phyloP scores from a whole-genome alignment of 2,797 vertebrate genomes.

The Thalassophryne amazonica region DNA sequence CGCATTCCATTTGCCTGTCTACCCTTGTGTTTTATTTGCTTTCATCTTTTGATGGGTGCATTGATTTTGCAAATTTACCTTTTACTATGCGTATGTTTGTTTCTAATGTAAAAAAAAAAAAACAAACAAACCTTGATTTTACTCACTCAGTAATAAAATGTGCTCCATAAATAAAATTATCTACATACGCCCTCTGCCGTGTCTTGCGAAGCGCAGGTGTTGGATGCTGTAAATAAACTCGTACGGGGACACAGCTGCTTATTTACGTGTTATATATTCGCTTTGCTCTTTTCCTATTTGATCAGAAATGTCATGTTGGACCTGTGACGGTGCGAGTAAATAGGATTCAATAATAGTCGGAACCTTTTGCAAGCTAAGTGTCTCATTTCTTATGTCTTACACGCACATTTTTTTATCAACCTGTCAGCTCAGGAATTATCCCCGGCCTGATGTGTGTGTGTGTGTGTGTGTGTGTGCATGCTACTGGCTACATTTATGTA shows the following conservation, averaged over 20 bases:
- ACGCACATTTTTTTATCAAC: slow-evolving; percentile 29
- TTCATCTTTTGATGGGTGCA: too few relatives aligned
- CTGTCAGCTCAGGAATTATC: slow-evolving; percentile 29
- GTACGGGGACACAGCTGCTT: slow-evolving; percentile 16
- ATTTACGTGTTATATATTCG: slow-evolving; percentile 47
- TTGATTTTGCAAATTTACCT: too few relatives aligned
- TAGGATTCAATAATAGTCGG: slow-evolving; percentile 41
- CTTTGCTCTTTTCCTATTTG: slow-evolving; percentile 53
- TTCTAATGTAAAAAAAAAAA: too few relatives aligned
- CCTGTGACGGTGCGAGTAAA: slow-evolving; percentile 26
- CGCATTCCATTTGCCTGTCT: too few relatives aligned
- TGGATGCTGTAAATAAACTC: slow-evolving; percentile 6
- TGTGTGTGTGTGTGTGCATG: too few relatives aligned
- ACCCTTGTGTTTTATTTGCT: too few relatives aligned
- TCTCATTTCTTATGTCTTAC: slow-evolving; percentile 34
- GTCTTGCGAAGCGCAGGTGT: not conserved
- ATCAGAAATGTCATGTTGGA: slow-evolving; percentile 52
- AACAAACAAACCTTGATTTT: too few relatives aligned
- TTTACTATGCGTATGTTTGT: too few relatives aligned
- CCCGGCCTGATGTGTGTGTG: too few relatives aligned
- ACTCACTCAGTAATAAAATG: too few relatives aligned
- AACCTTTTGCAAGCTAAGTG: slow-evolving; percentile 11
- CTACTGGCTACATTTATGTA: slow-evolving; percentile 64
- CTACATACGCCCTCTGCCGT: too few relatives aligned
- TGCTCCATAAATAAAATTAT: too few relatives aligned